Conservation (phyloP, 2,113 vertebrate genomes). For the Nicator chloris region DNA sequence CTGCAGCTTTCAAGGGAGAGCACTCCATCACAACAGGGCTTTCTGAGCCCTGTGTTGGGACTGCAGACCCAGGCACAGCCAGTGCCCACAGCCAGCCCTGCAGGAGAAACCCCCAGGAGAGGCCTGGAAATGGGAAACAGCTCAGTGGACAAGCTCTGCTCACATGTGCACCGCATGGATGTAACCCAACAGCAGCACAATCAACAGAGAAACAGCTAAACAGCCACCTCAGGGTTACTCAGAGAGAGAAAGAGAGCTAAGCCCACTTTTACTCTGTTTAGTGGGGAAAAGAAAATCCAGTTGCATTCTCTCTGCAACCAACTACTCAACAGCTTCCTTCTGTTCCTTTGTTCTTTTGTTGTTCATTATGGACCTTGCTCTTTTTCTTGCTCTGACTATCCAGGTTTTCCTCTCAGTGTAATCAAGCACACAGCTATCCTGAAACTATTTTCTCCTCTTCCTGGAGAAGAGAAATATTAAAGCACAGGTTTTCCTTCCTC, state of each 20-base stretch:
- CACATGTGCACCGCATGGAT: neutral
- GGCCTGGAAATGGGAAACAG: neutral
- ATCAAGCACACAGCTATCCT: neutral
- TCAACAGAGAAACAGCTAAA: neutral
- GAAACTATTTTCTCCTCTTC: neutral
- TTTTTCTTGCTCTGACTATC: neutral
- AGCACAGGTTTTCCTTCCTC: neutral
- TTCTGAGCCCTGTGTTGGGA: neutral
- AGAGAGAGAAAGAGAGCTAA: neutral
- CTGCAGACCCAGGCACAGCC: neutral
- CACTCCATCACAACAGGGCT: neutral
- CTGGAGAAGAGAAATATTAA: neutral
- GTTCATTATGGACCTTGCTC: neutral
- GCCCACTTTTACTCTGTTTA: neutral
- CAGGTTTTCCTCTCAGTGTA: neutral
- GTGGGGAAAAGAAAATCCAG: neutral
- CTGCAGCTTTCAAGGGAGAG: neutral
- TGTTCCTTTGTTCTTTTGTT: neutral
- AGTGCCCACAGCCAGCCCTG: neutral
- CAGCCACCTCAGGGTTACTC: neutral
- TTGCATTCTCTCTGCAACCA: neutral
- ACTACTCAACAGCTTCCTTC: neutral
- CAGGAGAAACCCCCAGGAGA: neutral
- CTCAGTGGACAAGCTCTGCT: neutral
- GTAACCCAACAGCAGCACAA: neutral